Evolutionary conservation across 2,797 vertebrate species (phyloP).

Genomic region (Gadopsis marmoratus): DNA sequence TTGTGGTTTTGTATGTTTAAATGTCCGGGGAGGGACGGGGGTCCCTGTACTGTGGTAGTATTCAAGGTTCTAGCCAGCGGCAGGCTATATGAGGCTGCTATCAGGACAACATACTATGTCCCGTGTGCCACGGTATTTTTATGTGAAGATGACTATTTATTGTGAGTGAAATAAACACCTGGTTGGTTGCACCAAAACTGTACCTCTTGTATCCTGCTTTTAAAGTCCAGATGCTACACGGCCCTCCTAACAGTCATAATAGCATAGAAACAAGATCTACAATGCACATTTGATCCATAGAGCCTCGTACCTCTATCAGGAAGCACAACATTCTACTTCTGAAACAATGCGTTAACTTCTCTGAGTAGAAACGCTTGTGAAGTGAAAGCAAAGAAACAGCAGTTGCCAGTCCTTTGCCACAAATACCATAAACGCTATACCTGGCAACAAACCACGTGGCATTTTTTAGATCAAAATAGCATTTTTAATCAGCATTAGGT

Average conservation of each 20-base stretch:
- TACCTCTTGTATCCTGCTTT: no score
- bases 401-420: slow-evolving; percentile 53
- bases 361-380: slow-evolving; percentile 42
- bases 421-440: slow-evolving; percentile 48
- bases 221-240: no score
- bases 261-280: slow-evolving; percentile 23
- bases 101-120: no score
- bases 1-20: no score
- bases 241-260: not conserved
- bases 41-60: no score
- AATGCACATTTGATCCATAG: slow-evolving; percentile 24
- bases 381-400: slow-evolving; percentile 51
- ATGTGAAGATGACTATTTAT: no score
- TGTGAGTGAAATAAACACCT: no score
- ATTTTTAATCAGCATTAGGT: slow-evolving; percentile 43
- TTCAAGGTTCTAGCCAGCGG: no score
- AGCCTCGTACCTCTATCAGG: slow-evolving; percentile 33
- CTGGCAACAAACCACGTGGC: slow-evolving; percentile 6
- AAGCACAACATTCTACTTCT: slow-evolving; percentile 8
- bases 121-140: no score
- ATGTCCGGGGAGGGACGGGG: no score
- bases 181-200: no score
- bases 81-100: no score
- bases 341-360: slow-evolving; percentile 49
- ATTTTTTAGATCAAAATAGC: slow-evolving; percentile 38